A percentile compares a stretch with the other conserved stretches of the same genome.
Conservation (phyloP, 2,797 vertebrate genomes). For the Morelia viridis region DNA sequence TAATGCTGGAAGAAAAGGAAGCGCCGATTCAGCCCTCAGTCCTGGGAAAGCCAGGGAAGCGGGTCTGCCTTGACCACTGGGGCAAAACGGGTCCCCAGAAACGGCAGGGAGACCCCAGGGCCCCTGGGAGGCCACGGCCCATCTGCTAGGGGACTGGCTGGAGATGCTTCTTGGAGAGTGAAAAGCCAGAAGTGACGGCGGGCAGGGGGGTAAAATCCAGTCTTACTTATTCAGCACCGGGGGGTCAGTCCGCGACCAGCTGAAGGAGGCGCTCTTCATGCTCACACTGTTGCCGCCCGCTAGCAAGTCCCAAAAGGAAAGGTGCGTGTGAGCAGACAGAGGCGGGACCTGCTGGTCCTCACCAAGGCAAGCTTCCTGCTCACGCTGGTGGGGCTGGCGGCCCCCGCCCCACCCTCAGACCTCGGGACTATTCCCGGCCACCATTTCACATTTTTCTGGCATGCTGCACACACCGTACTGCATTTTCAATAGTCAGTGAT, state of each 20-base stretch:
- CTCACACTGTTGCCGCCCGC: constrained; percentile 77
- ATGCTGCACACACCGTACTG: too few relatives aligned
- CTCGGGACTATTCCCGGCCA: too few relatives aligned
- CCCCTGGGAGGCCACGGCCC: too few relatives aligned
- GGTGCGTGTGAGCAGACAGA: background rate
- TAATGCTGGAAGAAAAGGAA: constrained; percentile 77
- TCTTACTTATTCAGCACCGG: constrained; percentile 83
- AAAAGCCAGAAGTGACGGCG: background rate
- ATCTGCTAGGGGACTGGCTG: background rate
- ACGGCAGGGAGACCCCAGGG: background rate
- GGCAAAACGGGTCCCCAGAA: background rate
- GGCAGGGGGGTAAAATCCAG: fast-evolving
- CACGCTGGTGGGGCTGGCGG: too few relatives aligned
- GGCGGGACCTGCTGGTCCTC: background rate
- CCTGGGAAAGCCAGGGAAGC: background rate
- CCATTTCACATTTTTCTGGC: too few relatives aligned
- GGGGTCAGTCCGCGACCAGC: constrained; percentile 85
- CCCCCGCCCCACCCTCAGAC: background rate
- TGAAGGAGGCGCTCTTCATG: constrained; percentile 85
- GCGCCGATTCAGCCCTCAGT: background rate
- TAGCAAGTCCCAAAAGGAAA: constrained; percentile 60
- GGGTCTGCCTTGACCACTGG: too few relatives aligned
- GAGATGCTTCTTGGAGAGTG: background rate
- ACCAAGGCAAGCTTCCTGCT: background rate
- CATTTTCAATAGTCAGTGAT: too few relatives aligned